These are phyloP conservation scores for Polia nebulosa DNA, from an alignment of 2,888 invertebrate genomes.

Conservation along the genomic window DNA sequence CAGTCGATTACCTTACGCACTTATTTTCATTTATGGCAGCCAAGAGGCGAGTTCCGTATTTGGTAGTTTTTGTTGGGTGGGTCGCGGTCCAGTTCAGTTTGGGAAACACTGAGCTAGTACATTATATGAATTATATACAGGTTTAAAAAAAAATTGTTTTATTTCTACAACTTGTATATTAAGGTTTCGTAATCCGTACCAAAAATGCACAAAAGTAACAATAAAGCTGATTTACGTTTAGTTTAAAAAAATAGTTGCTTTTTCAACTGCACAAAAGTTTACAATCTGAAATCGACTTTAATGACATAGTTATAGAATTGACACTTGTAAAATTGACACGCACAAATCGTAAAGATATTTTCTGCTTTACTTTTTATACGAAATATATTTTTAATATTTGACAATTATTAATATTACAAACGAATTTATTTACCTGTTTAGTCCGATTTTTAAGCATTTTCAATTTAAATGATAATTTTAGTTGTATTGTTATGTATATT, in stretches of 20 bases:
- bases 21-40: too few species aligned
- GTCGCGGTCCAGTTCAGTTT: too few species aligned
- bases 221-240: background rate
- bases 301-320: background rate
- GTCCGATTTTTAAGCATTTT: constrained; percentile 53
- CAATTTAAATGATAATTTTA: background rate
- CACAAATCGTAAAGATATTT: constrained; percentile 8
- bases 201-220: constrained; percentile 11
- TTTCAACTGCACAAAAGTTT: background rate
- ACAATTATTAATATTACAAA: constrained; percentile 21
- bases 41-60: too few species aligned
- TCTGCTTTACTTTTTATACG: background rate
- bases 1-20: too few species aligned
- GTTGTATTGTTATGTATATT: background rate
- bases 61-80: too few species aligned
- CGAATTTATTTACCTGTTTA: constrained; percentile 30
- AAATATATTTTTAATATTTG: constrained; percentile 22
- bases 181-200: background rate
- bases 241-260: background rate
- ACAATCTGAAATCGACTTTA: background rate
- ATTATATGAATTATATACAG: too few species aligned
- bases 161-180: background rate
- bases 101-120: too few species aligned
- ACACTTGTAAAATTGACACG: constrained; percentile 1
- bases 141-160: too few species aligned